Evolutionary conservation across 2,113 vertebrate genomes (phyloP).

Genomic region (Thymallus thymallus): DNA sequence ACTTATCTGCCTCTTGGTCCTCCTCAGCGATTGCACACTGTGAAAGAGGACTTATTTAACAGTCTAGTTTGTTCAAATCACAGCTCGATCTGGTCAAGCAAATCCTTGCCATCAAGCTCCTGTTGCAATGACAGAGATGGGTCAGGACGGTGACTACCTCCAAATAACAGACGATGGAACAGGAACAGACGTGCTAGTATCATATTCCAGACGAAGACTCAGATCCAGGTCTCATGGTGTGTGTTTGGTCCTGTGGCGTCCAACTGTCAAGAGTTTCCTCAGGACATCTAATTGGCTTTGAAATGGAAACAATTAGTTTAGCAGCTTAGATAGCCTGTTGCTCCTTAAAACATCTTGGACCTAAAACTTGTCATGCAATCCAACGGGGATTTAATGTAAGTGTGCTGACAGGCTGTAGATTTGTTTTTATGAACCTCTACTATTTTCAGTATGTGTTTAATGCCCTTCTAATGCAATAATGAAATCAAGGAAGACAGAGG

Average conservation of each 20-base stretch:
- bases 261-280: constrained; percentile 60
- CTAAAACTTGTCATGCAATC: constrained; percentile 21
- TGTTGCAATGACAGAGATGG: constrained; percentile 42
- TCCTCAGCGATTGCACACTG: constrained; percentile 44
- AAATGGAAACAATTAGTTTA: constrained; percentile 70
- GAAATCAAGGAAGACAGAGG: background rate
- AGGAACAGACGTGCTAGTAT: constrained; percentile 53
- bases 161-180: constrained; percentile 31
- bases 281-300: constrained; percentile 61
- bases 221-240: constrained; percentile 36
- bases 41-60: constrained; percentile 19
- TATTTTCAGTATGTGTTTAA: background rate
- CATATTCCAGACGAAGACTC: constrained; percentile 21
- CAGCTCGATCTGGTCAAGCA: constrained; percentile 53
- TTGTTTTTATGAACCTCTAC: background rate
- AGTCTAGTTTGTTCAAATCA: constrained; percentile 43
- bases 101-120: constrained; percentile 35
- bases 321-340: constrained; percentile 44
- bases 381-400: constrained; percentile 40
- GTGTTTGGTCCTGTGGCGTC: constrained; percentile 55
- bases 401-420: background rate
- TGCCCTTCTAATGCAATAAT: background rate
- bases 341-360: constrained; percentile 16
- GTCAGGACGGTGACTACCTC: constrained; percentile 41
- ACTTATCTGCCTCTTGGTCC: constrained; percentile 34